phyloP scores from a whole-genome alignment of 2,888 invertebrate genomes.

The Nymphalis c-album region DNA sequence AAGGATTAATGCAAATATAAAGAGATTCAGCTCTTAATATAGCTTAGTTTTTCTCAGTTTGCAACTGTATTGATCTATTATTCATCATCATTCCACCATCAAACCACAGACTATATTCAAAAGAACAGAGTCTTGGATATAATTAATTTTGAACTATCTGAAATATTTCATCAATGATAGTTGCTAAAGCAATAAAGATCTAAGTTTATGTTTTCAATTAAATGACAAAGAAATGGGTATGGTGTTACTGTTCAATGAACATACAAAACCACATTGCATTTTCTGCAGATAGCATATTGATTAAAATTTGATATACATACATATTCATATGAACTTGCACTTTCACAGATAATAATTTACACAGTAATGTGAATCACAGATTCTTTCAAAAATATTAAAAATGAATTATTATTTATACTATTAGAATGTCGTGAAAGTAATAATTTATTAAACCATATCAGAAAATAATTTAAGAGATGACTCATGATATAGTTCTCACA shows the following conservation, averaged over 20 bases:
- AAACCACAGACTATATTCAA: too few relatives aligned
- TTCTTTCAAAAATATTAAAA: not conserved
- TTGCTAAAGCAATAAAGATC: too few relatives aligned
- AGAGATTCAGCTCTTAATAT: too few relatives aligned
- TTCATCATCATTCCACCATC: too few relatives aligned
- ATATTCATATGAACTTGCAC: too few relatives aligned
- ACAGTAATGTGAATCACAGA: not conserved
- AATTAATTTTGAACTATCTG: too few relatives aligned
- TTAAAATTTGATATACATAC: not conserved
- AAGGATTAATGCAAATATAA: too few relatives aligned
- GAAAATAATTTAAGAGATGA: conserved; percentile 5
- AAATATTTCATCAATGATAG: too few relatives aligned
- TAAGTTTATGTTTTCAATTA: not conserved
- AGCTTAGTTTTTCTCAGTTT: too few relatives aligned
- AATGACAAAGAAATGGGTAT: not conserved
- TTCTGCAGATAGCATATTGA: conserved; percentile 8
- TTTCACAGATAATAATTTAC: not conserved
- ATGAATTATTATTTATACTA: not conserved
- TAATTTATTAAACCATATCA: not conserved
- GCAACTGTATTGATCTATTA: too few relatives aligned
- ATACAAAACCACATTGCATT: conserved; percentile 1
- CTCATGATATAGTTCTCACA: conserved; percentile 4
- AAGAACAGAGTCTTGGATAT: too few relatives aligned
- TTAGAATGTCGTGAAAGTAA: not conserved
- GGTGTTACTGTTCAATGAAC: not conserved